phyloP scores from a whole-genome alignment of 1,140 invertebrate species.

The Oryctes rhinoceros region DNA sequence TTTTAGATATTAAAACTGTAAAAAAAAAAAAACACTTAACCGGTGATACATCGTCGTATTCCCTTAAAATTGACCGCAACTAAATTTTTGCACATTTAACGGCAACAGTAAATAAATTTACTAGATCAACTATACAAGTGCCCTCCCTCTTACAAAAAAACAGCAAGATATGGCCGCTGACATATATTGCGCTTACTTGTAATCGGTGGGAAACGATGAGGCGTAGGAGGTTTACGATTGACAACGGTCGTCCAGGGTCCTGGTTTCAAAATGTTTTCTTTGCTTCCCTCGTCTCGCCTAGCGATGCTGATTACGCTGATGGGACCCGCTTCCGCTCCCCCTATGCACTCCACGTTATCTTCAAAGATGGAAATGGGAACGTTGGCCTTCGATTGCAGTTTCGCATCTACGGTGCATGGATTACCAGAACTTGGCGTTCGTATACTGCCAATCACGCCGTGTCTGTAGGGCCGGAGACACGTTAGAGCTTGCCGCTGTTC shows the following conservation, averaged over 20 bases:
- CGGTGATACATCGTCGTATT: too few relatives aligned
- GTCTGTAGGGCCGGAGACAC: constrained; percentile 71
- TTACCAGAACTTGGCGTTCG: constrained; percentile 61
- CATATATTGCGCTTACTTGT: constrained; percentile 57
- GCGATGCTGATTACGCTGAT: constrained; percentile 66
- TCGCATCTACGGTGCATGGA: constrained; percentile 53
- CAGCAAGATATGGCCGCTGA: too few relatives aligned
- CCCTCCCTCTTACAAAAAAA: too few relatives aligned
- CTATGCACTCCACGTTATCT: constrained; percentile 54
- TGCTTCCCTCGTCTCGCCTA: constrained; percentile 66
- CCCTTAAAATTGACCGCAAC: too few relatives aligned
- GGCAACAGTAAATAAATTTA: too few relatives aligned
- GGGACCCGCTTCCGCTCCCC: constrained; percentile 52
- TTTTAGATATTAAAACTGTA: too few relatives aligned
- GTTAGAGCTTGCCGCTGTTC: constrained; percentile 77
- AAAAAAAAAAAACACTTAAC: too few relatives aligned
- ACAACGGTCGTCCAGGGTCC: constrained; percentile 69
- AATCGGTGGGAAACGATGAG: constrained; percentile 55
- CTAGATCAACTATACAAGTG: too few relatives aligned
- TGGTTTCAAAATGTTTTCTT: constrained; percentile 70
- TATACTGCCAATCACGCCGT: constrained; percentile 59
- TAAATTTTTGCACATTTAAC: too few relatives aligned
- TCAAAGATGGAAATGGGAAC: constrained; percentile 53
- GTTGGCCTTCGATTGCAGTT: constrained; percentile 48
- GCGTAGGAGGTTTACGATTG: constrained; percentile 46